Conservation (phyloP, 2,113 vertebrate species). For the Petrocephalus zakoni region DNA sequence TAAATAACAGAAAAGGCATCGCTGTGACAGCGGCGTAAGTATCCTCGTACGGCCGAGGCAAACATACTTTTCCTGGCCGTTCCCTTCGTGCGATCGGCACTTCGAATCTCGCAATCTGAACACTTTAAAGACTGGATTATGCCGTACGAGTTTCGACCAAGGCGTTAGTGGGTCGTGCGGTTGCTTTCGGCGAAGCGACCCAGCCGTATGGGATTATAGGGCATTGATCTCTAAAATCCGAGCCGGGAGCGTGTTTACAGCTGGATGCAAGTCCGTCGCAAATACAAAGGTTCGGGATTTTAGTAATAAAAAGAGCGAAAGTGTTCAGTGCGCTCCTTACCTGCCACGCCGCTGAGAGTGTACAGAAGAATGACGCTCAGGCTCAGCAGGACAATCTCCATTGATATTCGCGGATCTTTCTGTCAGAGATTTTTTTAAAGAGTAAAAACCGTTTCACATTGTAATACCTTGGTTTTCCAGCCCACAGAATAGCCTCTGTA, state of each 20-base stretch:
- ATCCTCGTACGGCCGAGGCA: not conserved
- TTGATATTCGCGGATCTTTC: slow-evolving; percentile 80
- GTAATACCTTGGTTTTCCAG: slow-evolving; percentile 35
- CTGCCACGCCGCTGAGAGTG: slow-evolving; percentile 75
- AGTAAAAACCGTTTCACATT: slow-evolving; percentile 41
- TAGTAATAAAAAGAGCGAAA: not conserved
- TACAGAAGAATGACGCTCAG: slow-evolving; percentile 82
- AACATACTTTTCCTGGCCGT: not conserved
- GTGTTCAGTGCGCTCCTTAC: slow-evolving; percentile 61
- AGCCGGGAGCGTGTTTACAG: not conserved
- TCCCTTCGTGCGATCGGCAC: not conserved
- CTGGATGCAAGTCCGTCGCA: not conserved
- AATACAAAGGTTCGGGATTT: not conserved
- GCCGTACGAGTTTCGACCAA: not conserved
- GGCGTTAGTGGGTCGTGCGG: not conserved
- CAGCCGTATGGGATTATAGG: not conserved
- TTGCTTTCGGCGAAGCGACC: not conserved
- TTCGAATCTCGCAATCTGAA: not conserved
- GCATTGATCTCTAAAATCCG: not conserved
- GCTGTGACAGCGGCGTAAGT: not conserved
- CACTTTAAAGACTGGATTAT: not conserved
- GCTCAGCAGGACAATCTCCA: slow-evolving; percentile 87
- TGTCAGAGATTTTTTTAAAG: slow-evolving; percentile 45
- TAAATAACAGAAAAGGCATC: not conserved
- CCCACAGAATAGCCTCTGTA: slow-evolving; percentile 8